Conservation (phyloP, 2,797 vertebrate species). For the Toxotes lorentzi region DNA sequence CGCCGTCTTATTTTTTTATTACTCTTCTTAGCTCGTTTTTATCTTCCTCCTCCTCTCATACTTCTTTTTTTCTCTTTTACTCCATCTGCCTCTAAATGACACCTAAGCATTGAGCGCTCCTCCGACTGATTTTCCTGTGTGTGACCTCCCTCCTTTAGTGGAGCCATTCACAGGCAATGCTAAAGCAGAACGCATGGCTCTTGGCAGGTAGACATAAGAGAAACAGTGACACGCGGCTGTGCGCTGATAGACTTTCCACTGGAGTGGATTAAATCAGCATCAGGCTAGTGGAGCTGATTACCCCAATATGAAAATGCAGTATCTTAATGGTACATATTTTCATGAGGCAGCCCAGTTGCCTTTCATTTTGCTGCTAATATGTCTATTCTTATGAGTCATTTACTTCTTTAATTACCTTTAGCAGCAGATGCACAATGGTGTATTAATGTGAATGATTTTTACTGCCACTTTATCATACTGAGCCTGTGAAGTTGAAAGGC, state of each 20-base stretch:
- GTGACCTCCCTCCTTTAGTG: constrained; percentile 73
- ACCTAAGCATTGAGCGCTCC: constrained; percentile 58
- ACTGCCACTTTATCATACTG: constrained; percentile 99
- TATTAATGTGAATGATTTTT: constrained; percentile 99
- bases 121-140: constrained; percentile 63
- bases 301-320: constrained; percentile 95
- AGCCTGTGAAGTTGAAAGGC: constrained; percentile 98
- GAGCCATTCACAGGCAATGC: constrained; percentile 88
- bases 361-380: constrained; percentile 99
- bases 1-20: constrained; percentile 20
- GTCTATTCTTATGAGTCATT: constrained; percentile 99
- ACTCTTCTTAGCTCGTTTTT: constrained; percentile 62
- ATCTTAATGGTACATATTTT: constrained; percentile 99
- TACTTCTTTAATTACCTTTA: constrained; percentile 99
- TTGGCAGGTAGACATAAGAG: constrained; percentile 85
- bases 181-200: constrained; percentile 88
- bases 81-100: constrained; percentile 75
- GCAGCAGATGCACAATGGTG: constrained; percentile 99
- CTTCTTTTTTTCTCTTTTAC: constrained; percentile 27
- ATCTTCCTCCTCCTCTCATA: constrained; percentile 34
- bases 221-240: constrained; percentile 91
- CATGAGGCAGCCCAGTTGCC: constrained; percentile 96
- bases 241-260: constrained; percentile 97
- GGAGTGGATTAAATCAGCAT: constrained; percentile 99
- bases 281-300: constrained; percentile 97